A percentile compares a stretch with the other conserved stretches of the same genome.
Conservation (phyloP, 2,797 vertebrate genomes). For the Notoglanidium macrostoma region DNA sequence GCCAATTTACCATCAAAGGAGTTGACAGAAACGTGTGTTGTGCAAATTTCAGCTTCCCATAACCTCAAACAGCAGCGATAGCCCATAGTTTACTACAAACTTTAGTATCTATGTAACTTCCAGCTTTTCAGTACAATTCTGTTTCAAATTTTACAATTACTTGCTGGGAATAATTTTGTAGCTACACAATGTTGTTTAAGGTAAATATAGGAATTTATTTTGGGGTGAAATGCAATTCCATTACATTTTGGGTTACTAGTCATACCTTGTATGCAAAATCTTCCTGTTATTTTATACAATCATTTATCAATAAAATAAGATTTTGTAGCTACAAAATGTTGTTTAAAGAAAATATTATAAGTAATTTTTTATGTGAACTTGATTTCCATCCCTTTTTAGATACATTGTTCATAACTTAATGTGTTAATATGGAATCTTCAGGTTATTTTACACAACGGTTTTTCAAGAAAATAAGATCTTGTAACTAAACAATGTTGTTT, state of each 20-base stretch:
- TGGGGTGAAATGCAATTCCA: too few relatives aligned
- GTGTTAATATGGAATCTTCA: background rate
- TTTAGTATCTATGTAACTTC: background rate
- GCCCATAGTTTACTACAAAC: background rate
- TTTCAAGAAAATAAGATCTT: background rate
- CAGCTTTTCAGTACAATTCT: background rate
- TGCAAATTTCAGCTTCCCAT: background rate
- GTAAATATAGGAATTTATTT: too few relatives aligned
- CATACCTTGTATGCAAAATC: too few relatives aligned
- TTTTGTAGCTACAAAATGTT: too few relatives aligned
- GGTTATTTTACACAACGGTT: background rate
- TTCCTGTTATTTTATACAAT: too few relatives aligned
- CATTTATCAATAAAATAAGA: too few relatives aligned
- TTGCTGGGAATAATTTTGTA: background rate
- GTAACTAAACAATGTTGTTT: background rate
- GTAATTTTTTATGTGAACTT: too few relatives aligned
- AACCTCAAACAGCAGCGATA: background rate
- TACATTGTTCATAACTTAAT: background rate
- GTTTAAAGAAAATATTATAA: too few relatives aligned
- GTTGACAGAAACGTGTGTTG: background rate
- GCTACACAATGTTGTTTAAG: too few relatives aligned
- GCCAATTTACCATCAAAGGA: background rate
- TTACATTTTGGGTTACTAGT: too few relatives aligned
- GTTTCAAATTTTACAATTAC: background rate
- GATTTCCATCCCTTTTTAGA: too few relatives aligned